Evolutionary conservation across 2,113 vertebrate genomes (phyloP), one percentile per base, ranked within the genome.

Genomic region (Aythya baeri): DNA sequence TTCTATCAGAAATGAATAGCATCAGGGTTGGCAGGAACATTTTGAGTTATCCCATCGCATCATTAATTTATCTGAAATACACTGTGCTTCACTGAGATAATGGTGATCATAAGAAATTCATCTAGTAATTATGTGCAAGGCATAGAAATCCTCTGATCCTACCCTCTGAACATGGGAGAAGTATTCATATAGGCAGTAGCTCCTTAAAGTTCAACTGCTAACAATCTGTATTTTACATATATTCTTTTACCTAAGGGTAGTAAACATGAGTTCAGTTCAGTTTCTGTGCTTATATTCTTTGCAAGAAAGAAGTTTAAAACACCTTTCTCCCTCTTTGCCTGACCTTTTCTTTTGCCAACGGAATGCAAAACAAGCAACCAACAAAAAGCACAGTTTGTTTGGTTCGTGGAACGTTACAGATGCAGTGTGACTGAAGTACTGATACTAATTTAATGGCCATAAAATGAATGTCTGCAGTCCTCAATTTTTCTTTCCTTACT

Each of bases 271-370:
- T 31, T 83, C 0, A 0, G 25, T 75, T 63, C 57, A 79, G 7
- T 67, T 89, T 55, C 11, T 65, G 21, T 78, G 59, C 46, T 83
- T 89, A 41, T 57, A 25, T 11, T 23, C 32, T 73, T 26, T 87
- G 58, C 38, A 73, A 76, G 54, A 29, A 79, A 57, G 26, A 75
- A 43, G 26, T 44, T 23, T 58, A 63, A 73, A 94, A 82, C 29
- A 72, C 34, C 25, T 75, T 85, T 55, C 34, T 65, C 26, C 17
- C 13, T 73, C 49, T 73, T 79, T 66, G 20, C 32, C 54, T 85
- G 82, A 73, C 79, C 85, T 93, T 95, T 94, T 63, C 23, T 83
- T 92, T 62, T 59, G 36, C 44, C n/a, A 85, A 13, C 26, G 54
- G 57, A 86, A 57, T 6, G 3, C 36, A 76, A 66, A 59, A 22